Percentiles rank a stretch among this genome's conserved stretches.
Evolutionary conservation across 2,888 invertebrate species (phyloP).

Genomic region (Rhagonycha fulva): DNA sequence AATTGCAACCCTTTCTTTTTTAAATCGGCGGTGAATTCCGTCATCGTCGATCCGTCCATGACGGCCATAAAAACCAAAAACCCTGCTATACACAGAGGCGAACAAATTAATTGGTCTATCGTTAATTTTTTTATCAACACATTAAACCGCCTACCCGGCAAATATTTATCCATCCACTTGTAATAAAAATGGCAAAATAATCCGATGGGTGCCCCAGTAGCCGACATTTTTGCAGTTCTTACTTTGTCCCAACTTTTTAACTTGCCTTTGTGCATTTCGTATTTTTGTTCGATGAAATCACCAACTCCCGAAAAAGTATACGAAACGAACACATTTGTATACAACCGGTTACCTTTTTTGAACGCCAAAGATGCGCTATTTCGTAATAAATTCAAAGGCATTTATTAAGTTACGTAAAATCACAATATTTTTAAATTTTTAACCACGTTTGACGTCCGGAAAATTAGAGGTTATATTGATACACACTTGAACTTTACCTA

Average conservation of each 20-base stretch:
- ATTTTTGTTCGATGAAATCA: slow-evolving; percentile 79
- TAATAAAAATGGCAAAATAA: slow-evolving; percentile 88
- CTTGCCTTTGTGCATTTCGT: slow-evolving; percentile 67
- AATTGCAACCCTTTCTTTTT: slow-evolving; percentile 75
- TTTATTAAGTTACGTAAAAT: background rate
- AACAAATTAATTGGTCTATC: slow-evolving; percentile 82
- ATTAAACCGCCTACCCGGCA: slow-evolving; percentile 69
- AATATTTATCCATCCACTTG: slow-evolving; percentile 68
- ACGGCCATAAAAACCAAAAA: slow-evolving; percentile 79
- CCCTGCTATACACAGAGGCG: slow-evolving; percentile 76
- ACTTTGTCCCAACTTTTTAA: slow-evolving; percentile 61
- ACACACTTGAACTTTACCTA: background rate
- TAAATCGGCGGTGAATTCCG: slow-evolving; percentile 70
- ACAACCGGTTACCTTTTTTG: slow-evolving; percentile 68
- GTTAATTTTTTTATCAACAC: slow-evolving; percentile 77
- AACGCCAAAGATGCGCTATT: slow-evolving; percentile 54
- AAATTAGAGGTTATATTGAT: background rate
- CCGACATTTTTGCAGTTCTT: slow-evolving; percentile 76
- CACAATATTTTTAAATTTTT: background rate
- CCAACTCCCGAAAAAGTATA: slow-evolving; percentile 75
- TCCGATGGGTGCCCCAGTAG: slow-evolving; percentile 78
- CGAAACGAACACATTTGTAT: slow-evolving; percentile 82
- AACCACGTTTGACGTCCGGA: background rate
- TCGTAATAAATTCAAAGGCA: background rate
- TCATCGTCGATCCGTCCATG: slow-evolving; percentile 66